Base-by-base conservation (phyloP, 2,113 vertebrate species). In the Lucifuga dentata region DNA sequence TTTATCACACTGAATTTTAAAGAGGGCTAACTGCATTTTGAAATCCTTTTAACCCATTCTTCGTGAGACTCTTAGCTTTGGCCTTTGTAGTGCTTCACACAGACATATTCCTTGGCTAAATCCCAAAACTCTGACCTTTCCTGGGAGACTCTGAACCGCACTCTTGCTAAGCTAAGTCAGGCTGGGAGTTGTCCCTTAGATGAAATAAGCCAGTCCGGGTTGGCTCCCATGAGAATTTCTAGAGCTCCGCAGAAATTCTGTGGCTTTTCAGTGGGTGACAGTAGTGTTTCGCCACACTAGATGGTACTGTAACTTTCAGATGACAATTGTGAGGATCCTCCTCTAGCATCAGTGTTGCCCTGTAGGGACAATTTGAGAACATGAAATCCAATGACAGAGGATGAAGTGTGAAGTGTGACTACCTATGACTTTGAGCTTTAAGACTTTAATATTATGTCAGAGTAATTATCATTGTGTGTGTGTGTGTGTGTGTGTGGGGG, bases 231-330 rank as follows among this genome's bases (percentile, higher is more conserved):
- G 70, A 78, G 80, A 77, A 49, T 36, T 20, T 39, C 16, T 52
- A 50, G 8, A 55, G 65, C 45, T 56, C 48, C 21, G 7, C 29
- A 62, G 48, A 45, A 71, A 71, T 59, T 35, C 59, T 67, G 73
- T 66, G 68, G 68, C 57, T 57, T 75, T 68, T 78, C 61, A 74
- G 8, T 57, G 59, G n/a, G 23, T 83, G 76, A 56, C 69, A 24
- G 56, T 50, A 21, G 57, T 1, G 38, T 63, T 51, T 56, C 15
- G 63, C 65, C 74, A 59, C 57, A 66, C 76, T 53, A 70, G 65
- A 57, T 74, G 72, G 75, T 61, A 64, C 56, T 24, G 3, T 24
- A 48, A 57, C 55, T 59, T 51, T 66, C 44, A 60, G 58, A 39
- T 32, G 64, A 59, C 49, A 10, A 24, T 39, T 17, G 46, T 12